Percentiles rank a stretch among this genome's conserved stretches.
phyloP scores from a whole-genome alignment of 1,140 invertebrate species.

The Drepana arcuata region DNA sequence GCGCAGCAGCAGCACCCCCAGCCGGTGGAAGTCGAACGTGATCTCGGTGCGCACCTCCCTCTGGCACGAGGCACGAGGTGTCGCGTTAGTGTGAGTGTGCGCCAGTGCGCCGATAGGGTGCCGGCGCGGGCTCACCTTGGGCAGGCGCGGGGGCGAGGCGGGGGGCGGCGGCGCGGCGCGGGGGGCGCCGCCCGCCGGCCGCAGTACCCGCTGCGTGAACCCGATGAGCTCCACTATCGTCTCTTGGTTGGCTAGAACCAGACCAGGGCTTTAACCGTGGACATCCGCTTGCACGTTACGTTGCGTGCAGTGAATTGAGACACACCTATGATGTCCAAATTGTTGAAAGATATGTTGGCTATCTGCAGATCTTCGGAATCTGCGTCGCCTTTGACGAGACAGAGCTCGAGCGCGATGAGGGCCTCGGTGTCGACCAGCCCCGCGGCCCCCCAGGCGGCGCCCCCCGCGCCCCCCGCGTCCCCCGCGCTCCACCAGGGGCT shows the following conservation, averaged over 20 bases:
- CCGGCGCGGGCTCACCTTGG: slow-evolving; percentile 16
- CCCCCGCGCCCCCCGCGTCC: slow-evolving; percentile 15
- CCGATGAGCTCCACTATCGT: slow-evolving; percentile 94
- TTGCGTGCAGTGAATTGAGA: background rate
- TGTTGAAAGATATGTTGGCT: slow-evolving; percentile 93
- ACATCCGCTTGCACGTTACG: no score
- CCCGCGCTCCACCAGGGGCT: slow-evolving; percentile 15
- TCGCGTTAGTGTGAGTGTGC: no score
- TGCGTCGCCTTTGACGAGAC: slow-evolving; percentile 76
- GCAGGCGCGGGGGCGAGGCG: slow-evolving; percentile 5
- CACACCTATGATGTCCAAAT: slow-evolving; percentile 92
- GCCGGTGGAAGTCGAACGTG: slow-evolving; percentile 92
- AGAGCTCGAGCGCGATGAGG: slow-evolving; percentile 87
- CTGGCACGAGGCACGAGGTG: slow-evolving; percentile 5
- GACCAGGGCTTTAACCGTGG: background rate
- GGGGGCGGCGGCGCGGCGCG: slow-evolving; percentile 6
- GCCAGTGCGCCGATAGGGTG: no score
- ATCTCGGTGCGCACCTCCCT: slow-evolving; percentile 78
- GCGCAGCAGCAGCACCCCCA: slow-evolving; percentile 89
- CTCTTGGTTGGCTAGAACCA: slow-evolving; percentile 89
- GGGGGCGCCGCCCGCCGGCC: slow-evolving; percentile 15
- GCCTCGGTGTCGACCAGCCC: slow-evolving; percentile 82
- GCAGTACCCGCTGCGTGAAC: slow-evolving; percentile 82
- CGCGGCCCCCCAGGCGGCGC: slow-evolving; percentile 32
- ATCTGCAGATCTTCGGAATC: slow-evolving; percentile 80